A percentile compares a stretch with the other conserved stretches of the same genome.
phyloP scores from a whole-genome alignment of 2,113 vertebrate genomes.

The Stegostoma tigrinum region DNA sequence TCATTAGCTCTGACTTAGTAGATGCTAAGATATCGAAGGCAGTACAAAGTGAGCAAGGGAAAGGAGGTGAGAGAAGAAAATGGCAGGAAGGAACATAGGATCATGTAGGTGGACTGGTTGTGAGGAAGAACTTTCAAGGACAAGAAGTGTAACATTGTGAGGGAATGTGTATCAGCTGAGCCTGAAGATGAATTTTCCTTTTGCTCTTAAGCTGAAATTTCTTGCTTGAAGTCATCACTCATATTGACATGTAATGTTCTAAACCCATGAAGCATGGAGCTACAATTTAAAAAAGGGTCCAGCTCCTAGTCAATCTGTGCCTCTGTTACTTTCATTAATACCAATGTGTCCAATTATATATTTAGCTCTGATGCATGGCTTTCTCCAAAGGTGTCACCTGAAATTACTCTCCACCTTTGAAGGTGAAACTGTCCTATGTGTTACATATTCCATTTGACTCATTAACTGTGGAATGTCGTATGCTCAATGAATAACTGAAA shows the following conservation, averaged over 20 bases:
- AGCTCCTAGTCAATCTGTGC: neutral
- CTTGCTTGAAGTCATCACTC: conserved; percentile 1
- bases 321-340: neutral
- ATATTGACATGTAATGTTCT: neutral
- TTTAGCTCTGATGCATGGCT: neutral
- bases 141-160: neutral
- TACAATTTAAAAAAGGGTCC: neutral
- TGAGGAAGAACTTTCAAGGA: neutral
- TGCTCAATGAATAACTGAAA: too few relatives aligned
- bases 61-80: neutral
- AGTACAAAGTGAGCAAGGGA: neutral
- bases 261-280: neutral
- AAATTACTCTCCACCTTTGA: neutral
- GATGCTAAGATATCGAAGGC: neutral
- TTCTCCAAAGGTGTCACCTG: neutral
- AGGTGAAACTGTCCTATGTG: neutral
- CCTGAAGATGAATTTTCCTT: neutral
- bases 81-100: neutral
- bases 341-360: neutral
- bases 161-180: neutral
- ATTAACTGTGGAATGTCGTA: neutral
- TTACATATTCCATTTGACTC: neutral
- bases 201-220: neutral
- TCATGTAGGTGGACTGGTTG: neutral
- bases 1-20: neutral